Conservation (phyloP, 2,113 vertebrate genomes). For the Nyctereutes procyonoides region DNA sequence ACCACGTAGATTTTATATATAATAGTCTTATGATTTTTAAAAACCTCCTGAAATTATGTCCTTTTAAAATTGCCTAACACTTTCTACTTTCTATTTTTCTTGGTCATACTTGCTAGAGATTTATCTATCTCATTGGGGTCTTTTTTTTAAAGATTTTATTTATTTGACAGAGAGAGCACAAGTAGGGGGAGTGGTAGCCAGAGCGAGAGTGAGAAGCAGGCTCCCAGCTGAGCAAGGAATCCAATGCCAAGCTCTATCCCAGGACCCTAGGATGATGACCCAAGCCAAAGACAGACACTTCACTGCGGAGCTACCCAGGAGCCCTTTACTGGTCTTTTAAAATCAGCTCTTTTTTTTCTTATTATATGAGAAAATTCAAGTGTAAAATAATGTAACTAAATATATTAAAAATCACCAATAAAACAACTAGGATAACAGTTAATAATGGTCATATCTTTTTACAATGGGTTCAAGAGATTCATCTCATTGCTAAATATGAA, state of each 20-base stretch:
- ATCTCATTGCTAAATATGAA: conserved; percentile 11
- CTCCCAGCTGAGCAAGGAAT: too few species aligned
- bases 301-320: too few species aligned
- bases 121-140: background rate
- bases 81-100: conserved; percentile 26
- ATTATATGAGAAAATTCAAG: background rate
- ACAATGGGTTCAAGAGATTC: background rate
- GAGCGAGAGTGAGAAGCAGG: too few species aligned
- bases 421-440: background rate
- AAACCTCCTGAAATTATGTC: background rate
- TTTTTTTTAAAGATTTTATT: too few species aligned
- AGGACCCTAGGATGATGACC: too few species aligned
- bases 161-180: too few species aligned
- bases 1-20: conserved; percentile 27
- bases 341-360: background rate
- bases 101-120: background rate
- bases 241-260: too few species aligned
- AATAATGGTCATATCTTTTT: background rate
- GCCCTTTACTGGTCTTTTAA: background rate
- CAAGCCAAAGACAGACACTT: too few species aligned
- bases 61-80: background rate
- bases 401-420: conserved; percentile 45
- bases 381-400: background rate
- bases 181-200: too few species aligned
- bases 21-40: background rate